Evolutionary conservation across 35 echinoderm and acorn worm species (phyloP).

Genomic region (Strongylocentrotus purpuratus): DNA sequence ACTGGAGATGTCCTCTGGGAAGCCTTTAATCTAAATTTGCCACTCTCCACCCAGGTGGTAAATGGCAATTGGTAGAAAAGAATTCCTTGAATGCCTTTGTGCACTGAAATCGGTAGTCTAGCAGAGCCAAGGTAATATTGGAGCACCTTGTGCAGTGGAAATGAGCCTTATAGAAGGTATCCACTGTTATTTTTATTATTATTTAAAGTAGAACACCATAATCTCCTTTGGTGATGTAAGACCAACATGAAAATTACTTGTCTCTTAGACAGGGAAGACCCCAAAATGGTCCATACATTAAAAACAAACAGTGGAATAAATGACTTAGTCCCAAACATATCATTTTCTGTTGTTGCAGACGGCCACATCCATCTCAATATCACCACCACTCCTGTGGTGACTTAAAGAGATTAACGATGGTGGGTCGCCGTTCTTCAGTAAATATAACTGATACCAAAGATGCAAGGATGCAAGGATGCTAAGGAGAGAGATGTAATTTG

Average conservation of each 20-base stretch:
- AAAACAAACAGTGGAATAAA: neutral
- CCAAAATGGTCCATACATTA: neutral
- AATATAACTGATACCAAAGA: neutral
- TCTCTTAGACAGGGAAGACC: neutral
- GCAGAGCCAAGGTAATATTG: too few relatives aligned
- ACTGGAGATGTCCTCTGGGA: too few relatives aligned
- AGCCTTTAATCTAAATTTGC: too few relatives aligned
- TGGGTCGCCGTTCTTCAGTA: neutral
- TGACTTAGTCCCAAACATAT: neutral
- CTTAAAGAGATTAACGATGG: slow-evolving; percentile 3
- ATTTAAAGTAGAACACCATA: neutral
- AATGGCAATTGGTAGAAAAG: too few relatives aligned
- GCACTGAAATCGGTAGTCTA: too few relatives aligned
- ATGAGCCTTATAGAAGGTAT: too few relatives aligned
- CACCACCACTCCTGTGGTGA: neutral
- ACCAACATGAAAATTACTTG: neutral
- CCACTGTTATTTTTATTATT: too few relatives aligned
- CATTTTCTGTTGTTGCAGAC: slow-evolving; percentile 1
- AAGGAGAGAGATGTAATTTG: neutral
- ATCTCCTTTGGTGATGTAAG: neutral
- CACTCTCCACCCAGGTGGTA: too few relatives aligned
- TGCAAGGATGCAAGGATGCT: neutral
- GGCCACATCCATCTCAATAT: neutral
- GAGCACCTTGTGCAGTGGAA: too few relatives aligned
- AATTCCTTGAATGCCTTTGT: too few relatives aligned